A percentile compares a stretch with the other conserved stretches of the same genome.
Evolutionary conservation across 1,140 invertebrate genomes (phyloP).

Genomic region (Drosophila pallidifrons): DNA sequence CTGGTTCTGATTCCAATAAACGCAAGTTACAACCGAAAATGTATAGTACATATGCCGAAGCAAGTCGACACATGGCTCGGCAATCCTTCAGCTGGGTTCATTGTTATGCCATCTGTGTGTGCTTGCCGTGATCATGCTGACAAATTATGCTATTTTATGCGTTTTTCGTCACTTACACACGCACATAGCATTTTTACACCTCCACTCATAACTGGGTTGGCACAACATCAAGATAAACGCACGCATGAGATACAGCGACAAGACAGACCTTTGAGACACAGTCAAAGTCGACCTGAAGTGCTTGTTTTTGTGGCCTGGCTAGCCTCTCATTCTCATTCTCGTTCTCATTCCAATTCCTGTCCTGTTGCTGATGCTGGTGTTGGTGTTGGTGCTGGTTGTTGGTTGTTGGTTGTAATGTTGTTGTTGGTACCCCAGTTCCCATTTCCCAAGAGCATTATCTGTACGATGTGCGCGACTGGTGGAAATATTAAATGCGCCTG

Average conservation of each 20-base stretch:
- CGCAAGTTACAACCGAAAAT: too few species aligned
- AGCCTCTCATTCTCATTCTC: slow-evolving; percentile 25
- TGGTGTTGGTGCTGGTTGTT: neutral
- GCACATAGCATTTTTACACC: slow-evolving; percentile 3
- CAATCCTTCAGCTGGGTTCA: slow-evolving; percentile 48
- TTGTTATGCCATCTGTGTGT: slow-evolving; percentile 69
- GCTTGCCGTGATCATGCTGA: slow-evolving; percentile 69
- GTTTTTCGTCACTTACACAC: slow-evolving; percentile 65
- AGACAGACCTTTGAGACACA: slow-evolving; percentile 36
- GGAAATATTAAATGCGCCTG: slow-evolving; percentile 74
- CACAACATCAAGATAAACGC: slow-evolving; percentile 60
- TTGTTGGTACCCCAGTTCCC: slow-evolving; percentile 2
- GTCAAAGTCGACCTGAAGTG: slow-evolving; percentile 43
- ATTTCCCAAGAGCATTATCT: slow-evolving; percentile 76
- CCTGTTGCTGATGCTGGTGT: slow-evolving; percentile 23
- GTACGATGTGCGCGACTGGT: slow-evolving; percentile 32
- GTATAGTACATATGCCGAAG: too few species aligned
- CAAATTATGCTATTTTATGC: slow-evolving; percentile 82
- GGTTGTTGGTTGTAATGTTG: slow-evolving; percentile 16
- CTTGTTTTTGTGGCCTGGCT: slow-evolving; percentile 69
- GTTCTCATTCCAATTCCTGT: slow-evolving; percentile 11
- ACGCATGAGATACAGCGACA: slow-evolving; percentile 61
- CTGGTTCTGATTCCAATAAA: neutral
- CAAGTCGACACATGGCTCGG: neutral
- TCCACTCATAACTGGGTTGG: neutral